Evolutionary conservation across 2,888 invertebrate species (phyloP).

Genomic region (Xiphydria camelus): DNA sequence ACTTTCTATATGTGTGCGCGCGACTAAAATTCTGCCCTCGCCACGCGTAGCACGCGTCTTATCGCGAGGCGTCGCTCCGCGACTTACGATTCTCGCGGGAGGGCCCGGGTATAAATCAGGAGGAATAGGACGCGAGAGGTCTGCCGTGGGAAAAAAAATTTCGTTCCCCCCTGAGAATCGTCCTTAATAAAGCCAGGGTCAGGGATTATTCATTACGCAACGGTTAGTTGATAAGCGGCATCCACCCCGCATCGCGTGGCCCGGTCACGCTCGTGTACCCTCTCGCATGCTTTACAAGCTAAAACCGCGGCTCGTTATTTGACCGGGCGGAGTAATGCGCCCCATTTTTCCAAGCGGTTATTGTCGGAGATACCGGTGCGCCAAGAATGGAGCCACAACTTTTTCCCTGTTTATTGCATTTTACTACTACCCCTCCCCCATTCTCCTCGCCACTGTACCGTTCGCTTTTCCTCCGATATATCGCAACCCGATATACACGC

Average conservation of each 20-base stretch:
- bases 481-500: no score
- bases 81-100: constrained; percentile 2
- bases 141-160: background rate
- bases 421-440: no score
- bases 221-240: constrained; percentile 10
- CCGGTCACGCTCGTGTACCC: background rate
- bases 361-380: constrained; percentile 14
- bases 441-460: no score
- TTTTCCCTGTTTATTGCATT: constrained; percentile 5
- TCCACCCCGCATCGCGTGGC: background rate
- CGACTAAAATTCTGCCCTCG: no score
- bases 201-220: constrained; percentile 14
- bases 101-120: background rate
- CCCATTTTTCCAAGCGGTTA: constrained; percentile 11
- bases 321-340: constrained; percentile 11
- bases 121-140: constrained; percentile 4
- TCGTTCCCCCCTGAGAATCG: constrained; percentile 1
- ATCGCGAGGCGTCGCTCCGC: no score
- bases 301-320: constrained; percentile 11
- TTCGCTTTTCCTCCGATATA: no score
- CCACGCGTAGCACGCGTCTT: no score
- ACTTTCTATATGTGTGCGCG: no score
- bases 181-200: constrained; percentile 8
- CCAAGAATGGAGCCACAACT: constrained; percentile 3
- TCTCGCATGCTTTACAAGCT: constrained; percentile 1